These are phyloP conservation scores for Drosophila planitibia DNA, from an alignment of 2,888 invertebrate genomes.

Conservation along the genomic window DNA sequence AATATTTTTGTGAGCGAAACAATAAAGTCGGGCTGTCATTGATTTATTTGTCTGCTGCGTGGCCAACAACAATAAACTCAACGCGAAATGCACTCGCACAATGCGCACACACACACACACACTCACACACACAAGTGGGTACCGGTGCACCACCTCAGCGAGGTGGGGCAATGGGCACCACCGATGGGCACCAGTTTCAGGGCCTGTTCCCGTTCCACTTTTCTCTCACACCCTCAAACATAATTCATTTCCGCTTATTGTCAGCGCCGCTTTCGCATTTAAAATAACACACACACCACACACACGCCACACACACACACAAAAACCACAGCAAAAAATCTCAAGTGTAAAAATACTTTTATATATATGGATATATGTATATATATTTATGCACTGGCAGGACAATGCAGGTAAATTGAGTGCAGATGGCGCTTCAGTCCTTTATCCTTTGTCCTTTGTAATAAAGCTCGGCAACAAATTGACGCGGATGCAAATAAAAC, in stretches of 20 bases:
- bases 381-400: constrained; percentile 37
- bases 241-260: constrained; percentile 84
- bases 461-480: constrained; percentile 70
- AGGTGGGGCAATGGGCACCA: constrained; percentile 50
- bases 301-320: constrained; percentile 29
- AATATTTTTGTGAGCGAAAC: constrained; percentile 81
- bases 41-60: constrained; percentile 83
- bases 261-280: constrained; percentile 76
- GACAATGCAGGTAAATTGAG: constrained; percentile 83
- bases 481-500: constrained; percentile 75
- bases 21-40: constrained; percentile 83
- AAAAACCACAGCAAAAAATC: constrained; percentile 42
- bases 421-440: constrained; percentile 58
- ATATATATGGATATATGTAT: background rate
- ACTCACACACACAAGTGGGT: constrained; percentile 25
- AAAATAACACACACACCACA: constrained; percentile 63
- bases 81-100: constrained; percentile 78
- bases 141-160: constrained; percentile 62
- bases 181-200: constrained; percentile 8
- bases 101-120: constrained; percentile 54
- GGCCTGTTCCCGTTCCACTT: constrained; percentile 9
- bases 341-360: constrained; percentile 64
- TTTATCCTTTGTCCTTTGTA: constrained; percentile 39
- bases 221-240: constrained; percentile 59
- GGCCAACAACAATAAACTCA: constrained; percentile 76